Percentiles rank a stretch among this genome's conserved stretches.
These are phyloP conservation scores for Danionella dracula DNA, from an alignment of 2,797 vertebrate genomes.

Conservation along the genomic window DNA sequence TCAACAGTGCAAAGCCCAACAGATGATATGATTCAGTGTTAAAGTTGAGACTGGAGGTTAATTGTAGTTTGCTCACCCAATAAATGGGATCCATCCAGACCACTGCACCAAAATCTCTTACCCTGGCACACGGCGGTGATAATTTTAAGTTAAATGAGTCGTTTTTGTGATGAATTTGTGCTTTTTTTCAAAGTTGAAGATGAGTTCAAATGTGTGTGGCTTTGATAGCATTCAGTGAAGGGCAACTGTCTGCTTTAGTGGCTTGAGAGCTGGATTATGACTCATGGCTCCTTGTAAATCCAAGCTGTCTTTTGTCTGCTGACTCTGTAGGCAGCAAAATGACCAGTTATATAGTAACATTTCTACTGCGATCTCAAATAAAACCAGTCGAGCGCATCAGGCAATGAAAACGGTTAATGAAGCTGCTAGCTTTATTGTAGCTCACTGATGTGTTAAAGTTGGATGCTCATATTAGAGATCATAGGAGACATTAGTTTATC, in stretches of 20 bases:
- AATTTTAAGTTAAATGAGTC: too few species aligned
- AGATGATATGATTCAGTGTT: conserved; percentile 21
- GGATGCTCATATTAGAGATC: neutral
- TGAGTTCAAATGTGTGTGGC: conserved; percentile 9
- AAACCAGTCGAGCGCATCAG: neutral
- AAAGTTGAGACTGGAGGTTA: conserved; percentile 27
- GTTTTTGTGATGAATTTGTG: too few species aligned
- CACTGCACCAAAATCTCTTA: neutral
- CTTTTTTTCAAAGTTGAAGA: neutral
- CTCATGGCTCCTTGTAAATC: conserved; percentile 30
- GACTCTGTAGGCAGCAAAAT: conserved; percentile 15
- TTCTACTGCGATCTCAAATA: conserved; percentile 18
- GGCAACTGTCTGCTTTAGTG: neutral
- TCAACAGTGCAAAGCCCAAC: neutral
- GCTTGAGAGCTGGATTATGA: conserved; percentile 25
- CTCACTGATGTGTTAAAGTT: neutral
- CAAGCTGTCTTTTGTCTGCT: conserved; percentile 25
- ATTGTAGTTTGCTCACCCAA: conserved; percentile 8
- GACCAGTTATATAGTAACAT: neutral
- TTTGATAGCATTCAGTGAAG: neutral
- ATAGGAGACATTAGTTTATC: too few species aligned
- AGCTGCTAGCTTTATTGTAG: neutral
- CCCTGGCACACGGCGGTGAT: too few species aligned
- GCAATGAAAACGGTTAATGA: neutral
- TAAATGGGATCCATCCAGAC: neutral